phyloP scores from a whole-genome alignment of 1,140 invertebrate genomes.

The Drosophila teissieri region DNA sequence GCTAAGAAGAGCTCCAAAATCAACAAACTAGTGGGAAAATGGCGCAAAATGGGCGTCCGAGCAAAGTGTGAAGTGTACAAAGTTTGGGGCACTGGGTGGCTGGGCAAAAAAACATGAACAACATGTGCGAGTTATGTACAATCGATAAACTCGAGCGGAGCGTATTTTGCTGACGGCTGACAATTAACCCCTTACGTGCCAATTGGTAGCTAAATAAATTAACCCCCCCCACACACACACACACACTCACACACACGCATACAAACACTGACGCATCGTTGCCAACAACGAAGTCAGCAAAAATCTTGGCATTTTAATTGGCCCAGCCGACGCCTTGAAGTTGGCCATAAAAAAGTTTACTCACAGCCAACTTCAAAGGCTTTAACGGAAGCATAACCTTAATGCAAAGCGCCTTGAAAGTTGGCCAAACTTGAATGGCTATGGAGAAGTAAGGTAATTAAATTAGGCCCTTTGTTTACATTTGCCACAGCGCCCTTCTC shows the following conservation, averaged over 20 bases:
- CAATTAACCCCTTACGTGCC: constrained; percentile 79
- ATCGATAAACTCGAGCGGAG: constrained; percentile 54
- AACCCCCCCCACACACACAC: constrained; percentile 15
- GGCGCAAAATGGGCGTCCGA: constrained; percentile 47
- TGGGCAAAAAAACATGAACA: not conserved
- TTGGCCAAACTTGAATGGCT: constrained; percentile 15
- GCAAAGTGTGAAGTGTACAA: constrained; percentile 56
- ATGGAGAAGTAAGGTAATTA: constrained; percentile 31
- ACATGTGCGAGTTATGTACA: constrained; percentile 65
- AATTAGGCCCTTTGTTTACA: constrained; percentile 39
- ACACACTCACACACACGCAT: constrained; percentile 8
- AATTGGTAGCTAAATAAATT: constrained; percentile 74
- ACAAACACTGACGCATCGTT: constrained; percentile 2
- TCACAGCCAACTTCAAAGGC: constrained; percentile 34
- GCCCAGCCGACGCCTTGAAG: constrained; percentile 40
- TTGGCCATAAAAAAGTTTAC: constrained; percentile 37
- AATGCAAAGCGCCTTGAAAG: constrained; percentile 29
- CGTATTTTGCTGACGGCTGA: constrained; percentile 65
- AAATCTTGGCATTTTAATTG: constrained; percentile 55
- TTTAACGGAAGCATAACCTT: constrained; percentile 25
- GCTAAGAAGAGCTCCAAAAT: constrained; percentile 30
- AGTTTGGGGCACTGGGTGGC: not conserved
- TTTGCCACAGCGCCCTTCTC: not conserved
- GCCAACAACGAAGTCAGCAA: constrained; percentile 46
- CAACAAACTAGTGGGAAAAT: constrained; percentile 41